phyloP scores from a whole-genome alignment of 1,140 invertebrate genomes.

The Drosophila tristis region DNA sequence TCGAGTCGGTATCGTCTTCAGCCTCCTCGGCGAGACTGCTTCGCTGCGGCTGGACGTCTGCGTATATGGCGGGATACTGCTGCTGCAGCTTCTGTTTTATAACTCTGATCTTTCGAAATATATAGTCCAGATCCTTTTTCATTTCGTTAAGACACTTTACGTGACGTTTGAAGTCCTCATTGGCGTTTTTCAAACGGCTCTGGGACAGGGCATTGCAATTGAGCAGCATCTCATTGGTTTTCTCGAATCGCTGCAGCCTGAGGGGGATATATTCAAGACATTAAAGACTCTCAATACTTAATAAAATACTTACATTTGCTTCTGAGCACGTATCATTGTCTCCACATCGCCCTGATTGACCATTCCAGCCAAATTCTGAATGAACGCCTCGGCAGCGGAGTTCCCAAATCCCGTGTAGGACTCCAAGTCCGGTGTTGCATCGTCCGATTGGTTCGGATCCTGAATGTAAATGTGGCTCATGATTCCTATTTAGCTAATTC shows the following conservation, averaged over 20 bases:
- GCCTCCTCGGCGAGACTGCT: constrained; percentile 87
- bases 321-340: constrained; percentile 94
- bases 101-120: constrained; percentile 89
- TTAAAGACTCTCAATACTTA: neutral
- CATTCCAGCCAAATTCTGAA: constrained; percentile 94
- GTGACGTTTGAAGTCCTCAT: constrained; percentile 95
- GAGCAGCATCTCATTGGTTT: constrained; percentile 98
- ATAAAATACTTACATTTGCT: constrained; percentile 91
- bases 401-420: constrained; percentile 67
- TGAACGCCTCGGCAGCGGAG: constrained; percentile 95
- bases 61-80: constrained; percentile 94
- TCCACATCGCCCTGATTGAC: constrained; percentile 96
- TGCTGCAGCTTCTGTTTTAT: constrained; percentile 93
- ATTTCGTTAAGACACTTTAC: constrained; percentile 91
- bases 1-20: constrained; percentile 85
- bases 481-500: neutral
- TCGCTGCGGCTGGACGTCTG: constrained; percentile 85
- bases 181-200: constrained; percentile 91
- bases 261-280: neutral
- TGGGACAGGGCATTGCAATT: constrained; percentile 96
- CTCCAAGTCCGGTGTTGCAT: constrained; percentile 66
- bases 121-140: constrained; percentile 89
- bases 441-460: constrained; percentile 42
- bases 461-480: constrained; percentile 35
- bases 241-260: constrained; percentile 97